A percentile compares a stretch with the other conserved stretches of the same genome.
phyloP scores from a whole-genome alignment of 2,888 invertebrate genomes.

The Callyntrura sp. region DNA sequence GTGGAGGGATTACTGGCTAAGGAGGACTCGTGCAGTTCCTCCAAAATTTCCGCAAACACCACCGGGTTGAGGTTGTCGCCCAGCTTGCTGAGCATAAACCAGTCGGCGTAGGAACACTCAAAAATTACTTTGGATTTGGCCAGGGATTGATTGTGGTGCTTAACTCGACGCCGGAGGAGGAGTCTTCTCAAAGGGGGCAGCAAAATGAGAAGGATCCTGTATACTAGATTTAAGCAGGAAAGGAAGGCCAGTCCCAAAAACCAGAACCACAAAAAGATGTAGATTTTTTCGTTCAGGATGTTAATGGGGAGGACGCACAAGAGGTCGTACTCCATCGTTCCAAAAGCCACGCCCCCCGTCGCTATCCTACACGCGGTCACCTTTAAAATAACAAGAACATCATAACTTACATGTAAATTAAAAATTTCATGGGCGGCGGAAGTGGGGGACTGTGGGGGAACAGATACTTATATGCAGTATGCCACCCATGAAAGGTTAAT shows the following conservation, averaged over 20 bases:
- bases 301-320: constrained; percentile 81
- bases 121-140: constrained; percentile 41
- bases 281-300: constrained; percentile 77
- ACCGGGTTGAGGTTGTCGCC: constrained; percentile 81
- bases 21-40: constrained; percentile 67
- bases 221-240: constrained; percentile 72
- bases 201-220: constrained; percentile 67
- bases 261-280: constrained; percentile 81
- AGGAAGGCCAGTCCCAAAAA: constrained; percentile 65
- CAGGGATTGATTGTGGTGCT: constrained; percentile 16
- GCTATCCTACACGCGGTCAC: constrained; percentile 77
- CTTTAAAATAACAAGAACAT: too few species aligned
- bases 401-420: too few species aligned
- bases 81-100: constrained; percentile 78
- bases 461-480: too few species aligned
- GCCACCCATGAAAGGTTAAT: too few species aligned
- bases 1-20: constrained; percentile 20
- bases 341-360: constrained; percentile 74
- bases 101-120: constrained; percentile 77
- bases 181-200: constrained; percentile 72
- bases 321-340: constrained; percentile 78
- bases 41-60: constrained; percentile 78
- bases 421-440: too few species aligned
- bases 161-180: constrained; percentile 60
- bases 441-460: too few species aligned